Conservation (phyloP, 2,113 vertebrate genomes). For the Tragelaphus strepsiceros region DNA sequence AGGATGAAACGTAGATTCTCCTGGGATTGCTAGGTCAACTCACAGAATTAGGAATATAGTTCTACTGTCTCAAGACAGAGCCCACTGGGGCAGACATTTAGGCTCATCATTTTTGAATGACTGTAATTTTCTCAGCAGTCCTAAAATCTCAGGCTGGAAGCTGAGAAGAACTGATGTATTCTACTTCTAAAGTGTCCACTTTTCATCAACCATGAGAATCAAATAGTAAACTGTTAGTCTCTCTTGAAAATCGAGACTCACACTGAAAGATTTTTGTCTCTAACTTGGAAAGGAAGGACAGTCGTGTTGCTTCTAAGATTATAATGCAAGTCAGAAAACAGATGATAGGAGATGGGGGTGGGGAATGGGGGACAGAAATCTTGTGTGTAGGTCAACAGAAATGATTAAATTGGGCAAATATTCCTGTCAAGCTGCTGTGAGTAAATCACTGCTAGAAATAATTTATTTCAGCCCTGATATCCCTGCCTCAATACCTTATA, state of each 20-base stretch:
- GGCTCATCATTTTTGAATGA: neutral
- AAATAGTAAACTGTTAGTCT: neutral
- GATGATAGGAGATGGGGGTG: fast-evolving
- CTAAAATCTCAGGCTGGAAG: neutral
- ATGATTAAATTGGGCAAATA: neutral
- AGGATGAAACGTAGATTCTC: neutral
- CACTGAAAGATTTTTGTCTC: neutral
- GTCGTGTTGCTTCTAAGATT: neutral
- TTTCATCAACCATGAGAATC: fast-evolving
- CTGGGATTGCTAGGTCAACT: neutral
- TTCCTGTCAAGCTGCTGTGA: neutral
- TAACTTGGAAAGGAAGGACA: neutral
- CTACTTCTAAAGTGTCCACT: neutral
- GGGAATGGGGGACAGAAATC: neutral
- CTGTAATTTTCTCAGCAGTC: neutral
- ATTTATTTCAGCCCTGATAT: fast-evolving
- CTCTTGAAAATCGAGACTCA: neutral
- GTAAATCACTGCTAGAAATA: neutral
- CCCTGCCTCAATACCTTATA: neutral
- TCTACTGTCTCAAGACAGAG: neutral
- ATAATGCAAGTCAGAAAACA: neutral
- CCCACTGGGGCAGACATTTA: fast-evolving
- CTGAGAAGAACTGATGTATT: neutral
- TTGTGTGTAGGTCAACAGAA: fast-evolving
- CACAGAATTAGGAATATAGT: neutral